Base-by-base conservation (phyloP, 2,797 vertebrate species). In the Mycteria americana region DNA sequence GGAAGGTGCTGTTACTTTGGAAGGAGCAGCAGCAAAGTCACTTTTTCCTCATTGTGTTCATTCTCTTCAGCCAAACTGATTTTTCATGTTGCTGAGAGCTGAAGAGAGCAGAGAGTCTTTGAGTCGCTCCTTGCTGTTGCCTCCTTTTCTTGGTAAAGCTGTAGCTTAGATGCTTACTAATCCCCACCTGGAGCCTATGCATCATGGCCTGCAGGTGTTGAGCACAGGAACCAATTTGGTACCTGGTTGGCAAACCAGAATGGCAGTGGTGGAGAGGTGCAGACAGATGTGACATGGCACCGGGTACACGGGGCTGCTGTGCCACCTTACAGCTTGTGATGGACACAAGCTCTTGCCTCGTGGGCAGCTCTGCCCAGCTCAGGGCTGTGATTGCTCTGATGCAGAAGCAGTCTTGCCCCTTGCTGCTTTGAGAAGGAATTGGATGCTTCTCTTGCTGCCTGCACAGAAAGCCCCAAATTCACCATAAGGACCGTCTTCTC, bases 321-420 rank as follows among this genome's bases (percentile, higher is more conserved):
- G 46, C n/a, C 51, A 12, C 46, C 39, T 53, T 39, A 30, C 48
- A 68, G 56, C 64, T 76, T 23, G 51, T n/a, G 59, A 53, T 11
- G 51, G 59, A n/a, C 14, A 18, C 43, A 1, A n/a, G 39, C 35
- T 62, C 35, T 41, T 62, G n/a, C 48, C 18, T 56, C 0, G 0
- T 43, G 64, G 41, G 43, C 33, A 37, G 31, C 35, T 70, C 57
- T 50, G 53, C 46, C 14, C 86, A 22, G 16, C 17, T n/a, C 24
- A 46, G 5, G 39, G 77, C 22, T 22, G 39, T n/a, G 33, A 18
- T 18, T 22, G 23, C 23, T n/a, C 37, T 8, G 46, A 30, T 17
- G 53, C 27, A 37, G 57, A n/a, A 81, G 35, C 45, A 24, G 13
- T 11, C 69, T 76, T 45, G 19, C 13, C 51, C 23, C 17, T 54